Conservation (phyloP, 2,888 invertebrate genomes). For the Zelleria hepariella region DNA sequence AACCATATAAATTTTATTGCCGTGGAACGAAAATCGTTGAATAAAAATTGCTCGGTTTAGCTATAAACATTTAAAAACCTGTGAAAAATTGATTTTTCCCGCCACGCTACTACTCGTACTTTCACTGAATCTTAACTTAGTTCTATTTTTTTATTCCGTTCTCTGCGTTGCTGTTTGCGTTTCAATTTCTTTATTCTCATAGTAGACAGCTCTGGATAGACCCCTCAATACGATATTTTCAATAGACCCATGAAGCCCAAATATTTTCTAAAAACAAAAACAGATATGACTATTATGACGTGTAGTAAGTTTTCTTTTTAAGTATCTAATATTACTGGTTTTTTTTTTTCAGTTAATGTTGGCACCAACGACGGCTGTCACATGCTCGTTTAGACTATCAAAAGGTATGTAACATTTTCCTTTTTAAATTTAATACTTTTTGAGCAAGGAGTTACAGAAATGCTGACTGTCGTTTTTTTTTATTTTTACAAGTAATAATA, state of each 20-base stretch:
- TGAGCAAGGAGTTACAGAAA: too few relatives aligned
- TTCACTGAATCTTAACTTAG: neutral
- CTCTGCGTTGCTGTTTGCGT: neutral
- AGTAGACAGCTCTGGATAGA: too few relatives aligned
- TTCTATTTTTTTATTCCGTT: neutral
- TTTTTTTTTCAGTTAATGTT: slow-evolving; percentile 53
- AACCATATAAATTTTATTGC: too few relatives aligned
- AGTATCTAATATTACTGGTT: slow-evolving; percentile 2
- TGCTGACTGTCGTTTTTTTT: too few relatives aligned
- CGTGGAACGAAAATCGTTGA: too few relatives aligned
- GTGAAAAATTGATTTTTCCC: too few relatives aligned
- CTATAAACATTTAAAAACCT: neutral
- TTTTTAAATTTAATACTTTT: neutral
- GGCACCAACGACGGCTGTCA: slow-evolving; percentile 34
- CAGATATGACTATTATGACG: neutral
- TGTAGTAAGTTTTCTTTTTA: neutral
- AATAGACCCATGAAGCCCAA: too few relatives aligned
- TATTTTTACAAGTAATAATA: too few relatives aligned
- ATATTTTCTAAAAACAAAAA: neutral
- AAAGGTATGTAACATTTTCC: neutral
- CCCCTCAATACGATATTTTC: neutral
- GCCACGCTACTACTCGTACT: neutral
- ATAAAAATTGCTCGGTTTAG: too few relatives aligned
- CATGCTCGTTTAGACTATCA: slow-evolving; percentile 9
- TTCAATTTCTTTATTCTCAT: neutral